Conservation (phyloP, 2,797 vertebrate genomes). For the Crenuchus spilurus region DNA sequence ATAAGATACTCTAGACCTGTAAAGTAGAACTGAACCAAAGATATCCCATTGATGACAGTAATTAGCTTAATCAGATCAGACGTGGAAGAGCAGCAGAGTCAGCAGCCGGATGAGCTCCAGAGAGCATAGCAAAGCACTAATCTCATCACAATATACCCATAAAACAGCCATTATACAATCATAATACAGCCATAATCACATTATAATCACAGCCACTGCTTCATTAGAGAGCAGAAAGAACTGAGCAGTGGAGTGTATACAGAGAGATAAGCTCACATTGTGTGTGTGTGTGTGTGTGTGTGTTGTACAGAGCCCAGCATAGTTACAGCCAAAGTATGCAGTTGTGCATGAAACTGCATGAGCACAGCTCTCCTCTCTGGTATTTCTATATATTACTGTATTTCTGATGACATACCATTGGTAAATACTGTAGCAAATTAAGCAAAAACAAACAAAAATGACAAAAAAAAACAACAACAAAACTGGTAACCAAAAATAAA, state of each 20-base stretch:
- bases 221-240: slow-evolving; percentile 57
- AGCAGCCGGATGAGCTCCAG: slow-evolving; percentile 62
- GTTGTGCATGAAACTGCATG: slow-evolving; percentile 44
- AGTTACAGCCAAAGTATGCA: slow-evolving; percentile 40
- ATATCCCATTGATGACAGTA: slow-evolving; percentile 67
- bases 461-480: slow-evolving; percentile 19
- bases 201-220: slow-evolving; percentile 57
- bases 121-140: slow-evolving; percentile 66
- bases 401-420: too few species aligned
- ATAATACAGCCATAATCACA: slow-evolving; percentile 70
- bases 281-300: slow-evolving; percentile 4
- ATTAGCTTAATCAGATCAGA: slow-evolving; percentile 71
- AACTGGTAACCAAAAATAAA: slow-evolving; percentile 2
- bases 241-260: slow-evolving; percentile 22
- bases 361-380: slow-evolving; percentile 42
- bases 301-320: slow-evolving; percentile 9
- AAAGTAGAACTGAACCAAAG: neutral
- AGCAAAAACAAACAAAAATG: too few species aligned
- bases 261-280: slow-evolving; percentile 35
- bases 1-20: too few species aligned
- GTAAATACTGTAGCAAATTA: too few species aligned
- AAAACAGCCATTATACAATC: slow-evolving; percentile 40
- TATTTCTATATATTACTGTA: too few species aligned
- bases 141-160: slow-evolving; percentile 68
- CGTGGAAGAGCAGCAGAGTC: slow-evolving; percentile 72